These are phyloP conservation scores for Drosophila mayaguana DNA, from an alignment of 2,888 invertebrate genomes.

Conservation along the genomic window DNA sequence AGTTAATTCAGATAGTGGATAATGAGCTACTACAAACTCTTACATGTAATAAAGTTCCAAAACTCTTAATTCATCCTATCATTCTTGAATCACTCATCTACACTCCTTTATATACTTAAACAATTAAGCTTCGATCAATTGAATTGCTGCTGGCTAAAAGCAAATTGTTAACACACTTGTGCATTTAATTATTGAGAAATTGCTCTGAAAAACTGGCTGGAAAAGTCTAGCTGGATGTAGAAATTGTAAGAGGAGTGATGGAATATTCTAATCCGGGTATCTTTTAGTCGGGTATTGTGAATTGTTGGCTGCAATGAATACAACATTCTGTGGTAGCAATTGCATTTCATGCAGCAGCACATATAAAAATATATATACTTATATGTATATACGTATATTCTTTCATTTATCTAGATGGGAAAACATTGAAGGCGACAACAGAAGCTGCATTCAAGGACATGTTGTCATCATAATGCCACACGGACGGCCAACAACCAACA, in stretches of 20 bases:
- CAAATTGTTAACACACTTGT: no score
- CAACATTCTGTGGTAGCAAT: conserved; percentile 23
- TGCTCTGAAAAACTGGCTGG: neutral
- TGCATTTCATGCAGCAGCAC: conserved; percentile 19
- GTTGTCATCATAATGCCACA: conserved; percentile 53
- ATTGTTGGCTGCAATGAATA: conserved; percentile 11
- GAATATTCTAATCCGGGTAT: neutral
- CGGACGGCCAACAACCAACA: conserved; percentile 16
- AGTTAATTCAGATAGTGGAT: no score
- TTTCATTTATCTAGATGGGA: conserved; percentile 26
- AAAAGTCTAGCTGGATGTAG: neutral
- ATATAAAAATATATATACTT: neutral
- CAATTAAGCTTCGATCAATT: no score
- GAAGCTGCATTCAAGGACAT: conserved; percentile 42
- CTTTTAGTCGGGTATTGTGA: neutral
- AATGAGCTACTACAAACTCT: no score
- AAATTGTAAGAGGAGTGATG: neutral
- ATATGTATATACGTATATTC: neutral
- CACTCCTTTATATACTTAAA: no score
- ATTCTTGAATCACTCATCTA: no score
- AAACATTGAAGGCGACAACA: conserved; percentile 23
- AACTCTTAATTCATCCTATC: no score
- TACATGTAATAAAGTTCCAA: no score
- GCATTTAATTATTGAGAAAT: neutral
- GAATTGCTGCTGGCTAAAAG: no score